Conservation (phyloP, 2,797 vertebrate genomes). For the Lophotriccus pileatus region DNA sequence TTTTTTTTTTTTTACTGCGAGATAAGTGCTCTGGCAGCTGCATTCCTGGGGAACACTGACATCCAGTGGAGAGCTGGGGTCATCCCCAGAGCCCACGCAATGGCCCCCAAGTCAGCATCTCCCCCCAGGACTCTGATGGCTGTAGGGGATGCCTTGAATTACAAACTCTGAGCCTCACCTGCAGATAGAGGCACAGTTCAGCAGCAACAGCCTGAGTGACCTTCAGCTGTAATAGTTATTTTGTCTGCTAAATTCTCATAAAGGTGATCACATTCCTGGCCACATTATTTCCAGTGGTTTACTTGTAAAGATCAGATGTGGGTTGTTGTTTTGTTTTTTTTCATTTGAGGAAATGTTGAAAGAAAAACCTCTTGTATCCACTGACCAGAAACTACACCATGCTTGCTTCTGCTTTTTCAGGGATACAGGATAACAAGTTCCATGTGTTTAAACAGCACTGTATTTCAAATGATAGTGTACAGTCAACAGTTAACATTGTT, state of each 20-base stretch:
- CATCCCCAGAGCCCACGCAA: slow-evolving; percentile 45
- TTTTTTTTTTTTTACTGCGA: slow-evolving; percentile 68
- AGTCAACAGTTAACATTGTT: slow-evolving; percentile 24
- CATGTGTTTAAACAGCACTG: slow-evolving; percentile 23
- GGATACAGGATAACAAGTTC: not conserved
- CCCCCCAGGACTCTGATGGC: not conserved
- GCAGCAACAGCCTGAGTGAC: not conserved
- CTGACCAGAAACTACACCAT: not conserved
- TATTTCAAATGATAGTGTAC: slow-evolving; percentile 13
- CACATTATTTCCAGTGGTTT: not conserved
- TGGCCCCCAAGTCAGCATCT: not conserved
- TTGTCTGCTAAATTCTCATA: not conserved
- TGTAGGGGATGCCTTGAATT: not conserved
- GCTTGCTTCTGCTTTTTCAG: slow-evolving; percentile 11
- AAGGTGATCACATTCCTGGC: not conserved
- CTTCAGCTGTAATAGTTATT: not conserved
- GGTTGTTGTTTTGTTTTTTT: not conserved
- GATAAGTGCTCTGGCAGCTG: slow-evolving; percentile 66
- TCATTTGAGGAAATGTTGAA: not conserved
- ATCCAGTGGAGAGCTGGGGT: slow-evolving; percentile 74
- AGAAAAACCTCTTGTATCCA: not conserved
- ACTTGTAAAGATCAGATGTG: not conserved
- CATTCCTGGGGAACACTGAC: slow-evolving; percentile 79
- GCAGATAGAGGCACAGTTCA: not conserved
- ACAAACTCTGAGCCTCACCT: not conserved